phyloP scores from a whole-genome alignment of 1,140 invertebrate species.

The Drosophila mojavensis region DNA sequence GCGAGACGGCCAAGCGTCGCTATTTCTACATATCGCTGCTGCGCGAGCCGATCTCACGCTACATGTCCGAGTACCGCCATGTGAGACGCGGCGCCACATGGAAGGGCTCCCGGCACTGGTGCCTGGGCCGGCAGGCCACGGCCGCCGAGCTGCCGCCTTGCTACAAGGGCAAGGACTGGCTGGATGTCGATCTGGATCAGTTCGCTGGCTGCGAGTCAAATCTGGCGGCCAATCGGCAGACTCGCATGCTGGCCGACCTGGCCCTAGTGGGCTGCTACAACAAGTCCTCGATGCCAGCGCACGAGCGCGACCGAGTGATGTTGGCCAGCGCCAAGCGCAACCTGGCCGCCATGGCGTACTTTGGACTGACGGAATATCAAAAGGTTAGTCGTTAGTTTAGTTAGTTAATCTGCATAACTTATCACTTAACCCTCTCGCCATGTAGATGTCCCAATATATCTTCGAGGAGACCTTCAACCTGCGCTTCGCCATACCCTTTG shows the following conservation, averaged over 20 bases:
- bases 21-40: slow-evolving; percentile 99
- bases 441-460: slow-evolving; percentile 94
- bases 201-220: slow-evolving; percentile 96
- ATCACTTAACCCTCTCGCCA: slow-evolving; percentile 22
- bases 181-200: slow-evolving; percentile 89
- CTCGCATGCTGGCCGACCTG: slow-evolving; percentile 98
- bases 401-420: background rate
- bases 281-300: slow-evolving; percentile 88
- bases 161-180: slow-evolving; percentile 89
- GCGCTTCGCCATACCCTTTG: slow-evolving; percentile 93
- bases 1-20: slow-evolving; percentile 89
- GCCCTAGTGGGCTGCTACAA: slow-evolving; percentile 98
- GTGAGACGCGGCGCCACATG: slow-evolving; percentile 99
- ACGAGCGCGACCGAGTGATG: slow-evolving; percentile 91
- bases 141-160: slow-evolving; percentile 91
- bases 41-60: slow-evolving; percentile 95
- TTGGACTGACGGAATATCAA: slow-evolving; percentile 98
- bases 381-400: slow-evolving; percentile 85
- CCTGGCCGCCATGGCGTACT: slow-evolving; percentile 97
- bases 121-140: slow-evolving; percentile 92
- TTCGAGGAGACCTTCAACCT: slow-evolving; percentile 99
- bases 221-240: slow-evolving; percentile 97
- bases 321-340: slow-evolving; percentile 97
- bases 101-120: slow-evolving; percentile 94
- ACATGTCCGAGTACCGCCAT: slow-evolving; percentile 97